These are phyloP conservation scores for Steatocranus sp. DNA, from an alignment of 2,797 vertebrate genomes.

Conservation along the genomic window DNA sequence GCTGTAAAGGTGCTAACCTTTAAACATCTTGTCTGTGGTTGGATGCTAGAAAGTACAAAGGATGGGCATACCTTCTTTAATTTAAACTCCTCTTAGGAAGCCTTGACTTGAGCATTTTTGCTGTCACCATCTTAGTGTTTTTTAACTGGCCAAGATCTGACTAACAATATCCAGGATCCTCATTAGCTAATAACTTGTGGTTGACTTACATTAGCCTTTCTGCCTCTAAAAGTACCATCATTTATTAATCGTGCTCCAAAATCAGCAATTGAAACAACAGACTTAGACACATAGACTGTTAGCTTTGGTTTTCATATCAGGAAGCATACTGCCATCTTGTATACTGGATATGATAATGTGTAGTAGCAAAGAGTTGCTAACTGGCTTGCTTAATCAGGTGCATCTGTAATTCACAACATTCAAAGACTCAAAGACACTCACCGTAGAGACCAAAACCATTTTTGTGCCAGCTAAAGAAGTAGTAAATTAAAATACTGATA, in stretches of 20 bases:
- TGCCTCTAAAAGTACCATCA: neutral
- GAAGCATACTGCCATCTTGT: neutral
- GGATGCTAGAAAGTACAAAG: neutral
- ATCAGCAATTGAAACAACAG: neutral
- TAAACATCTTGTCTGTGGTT: neutral
- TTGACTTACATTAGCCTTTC: neutral
- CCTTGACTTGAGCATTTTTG: neutral
- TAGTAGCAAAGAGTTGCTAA: neutral
- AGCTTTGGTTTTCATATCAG: neutral
- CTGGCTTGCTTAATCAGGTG: neutral
- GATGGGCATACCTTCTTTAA: neutral
- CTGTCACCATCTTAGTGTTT: neutral
- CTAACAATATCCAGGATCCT: neutral
- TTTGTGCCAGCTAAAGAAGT: neutral
- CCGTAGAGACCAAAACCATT: neutral
- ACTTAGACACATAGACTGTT: neutral
- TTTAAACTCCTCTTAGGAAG: neutral
- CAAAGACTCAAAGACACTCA: neutral
- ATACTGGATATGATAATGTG: neutral
- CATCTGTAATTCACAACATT: neutral
- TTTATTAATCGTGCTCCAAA: neutral
- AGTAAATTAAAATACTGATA: neutral
- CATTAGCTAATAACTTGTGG: neutral
- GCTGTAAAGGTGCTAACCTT: neutral
- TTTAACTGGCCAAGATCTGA: neutral